These are phyloP conservation scores for Micrasema longulum DNA, from an alignment of 1,140 invertebrate species.

Conservation along the genomic window DNA sequence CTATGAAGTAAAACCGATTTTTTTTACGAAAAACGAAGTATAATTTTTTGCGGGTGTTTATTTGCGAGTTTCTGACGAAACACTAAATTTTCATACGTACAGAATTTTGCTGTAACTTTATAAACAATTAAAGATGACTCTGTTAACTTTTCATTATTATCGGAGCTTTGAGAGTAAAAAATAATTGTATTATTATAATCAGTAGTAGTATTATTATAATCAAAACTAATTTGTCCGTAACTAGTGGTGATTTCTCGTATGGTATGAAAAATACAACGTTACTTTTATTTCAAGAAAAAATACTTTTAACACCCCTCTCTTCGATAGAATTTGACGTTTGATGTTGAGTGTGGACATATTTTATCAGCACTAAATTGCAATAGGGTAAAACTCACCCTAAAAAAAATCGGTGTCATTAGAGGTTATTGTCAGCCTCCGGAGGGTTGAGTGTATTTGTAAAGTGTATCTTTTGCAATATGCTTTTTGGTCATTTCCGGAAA, in stretches of 20 bases:
- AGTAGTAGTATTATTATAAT: neutral
- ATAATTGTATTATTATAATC: neutral
- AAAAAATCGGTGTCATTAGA: conserved; percentile 52
- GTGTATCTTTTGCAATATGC: conserved; percentile 9
- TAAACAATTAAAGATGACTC: too few relatives aligned
- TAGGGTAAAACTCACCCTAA: conserved; percentile 19
- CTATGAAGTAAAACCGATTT: too few relatives aligned
- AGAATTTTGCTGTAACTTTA: too few relatives aligned
- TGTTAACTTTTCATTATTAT: too few relatives aligned
- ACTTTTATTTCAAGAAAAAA: neutral
- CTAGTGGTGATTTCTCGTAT: neutral
- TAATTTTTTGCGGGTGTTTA: too few relatives aligned
- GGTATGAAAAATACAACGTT: neutral
- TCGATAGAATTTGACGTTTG: neutral
- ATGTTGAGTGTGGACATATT: neutral
- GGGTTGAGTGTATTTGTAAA: conserved; percentile 31
- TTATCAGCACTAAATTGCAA: neutral
- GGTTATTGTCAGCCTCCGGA: conserved; percentile 47
- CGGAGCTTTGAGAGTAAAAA: too few relatives aligned
- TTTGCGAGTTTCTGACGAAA: too few relatives aligned
- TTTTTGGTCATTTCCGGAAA: conserved; percentile 4
- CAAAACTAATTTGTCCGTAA: neutral
- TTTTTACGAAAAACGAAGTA: too few relatives aligned
- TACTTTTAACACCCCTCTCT: neutral
- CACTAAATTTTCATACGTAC: too few relatives aligned